Evolutionary conservation across 2,113 vertebrate species (phyloP), one percentile per base, ranked within the genome.

Genomic region (Coracopsis vasa): DNA sequence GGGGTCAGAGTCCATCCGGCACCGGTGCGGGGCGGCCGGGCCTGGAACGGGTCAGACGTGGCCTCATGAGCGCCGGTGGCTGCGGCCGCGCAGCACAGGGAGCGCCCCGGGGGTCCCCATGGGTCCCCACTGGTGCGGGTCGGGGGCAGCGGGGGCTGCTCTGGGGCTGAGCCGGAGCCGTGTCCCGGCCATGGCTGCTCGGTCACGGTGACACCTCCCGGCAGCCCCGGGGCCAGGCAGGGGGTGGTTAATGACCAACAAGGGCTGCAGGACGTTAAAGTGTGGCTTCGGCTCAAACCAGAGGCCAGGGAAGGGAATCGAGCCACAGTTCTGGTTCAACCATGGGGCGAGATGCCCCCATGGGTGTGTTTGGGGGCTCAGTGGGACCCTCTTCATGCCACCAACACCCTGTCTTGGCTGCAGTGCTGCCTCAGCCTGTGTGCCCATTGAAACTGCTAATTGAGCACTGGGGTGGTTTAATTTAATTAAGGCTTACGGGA

Each of bases 51-150:
- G 35, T 5, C 13, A 1, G 79, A 27, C 67, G 51, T 0, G 11
- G 79, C 64, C 60, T 37, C 0, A 3, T 45, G 45, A 81, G 54
- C 0, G 1, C 58, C 2, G 60, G 35, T 35, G 28, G 41, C 39
- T 35, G 15, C 0, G 0, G n/a, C 24, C 17, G 17, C 19, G 47
- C 2, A 11, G 92, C 70, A 66, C 56, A 6, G 11, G 35, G 44
- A 69, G 10, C 1, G 2, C 19, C 39, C 39, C 0, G 0, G 56
- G 10, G 2, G 45, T 58, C 47, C 45, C n/a, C 53, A 1, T 20
- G 4, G 1, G 29, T 50, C 44, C 54, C 60, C 61, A 20, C 73
- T 1, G 0, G 11, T 42, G 37, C 2, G 0, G 1, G 9, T 39
- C 0, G 9, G 31, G 79, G n/a, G 20, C 1, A 1, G 44, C 0